These are phyloP conservation scores for Rachycentron canadum DNA, from an alignment of 2,797 vertebrate genomes.

Conservation along the genomic window DNA sequence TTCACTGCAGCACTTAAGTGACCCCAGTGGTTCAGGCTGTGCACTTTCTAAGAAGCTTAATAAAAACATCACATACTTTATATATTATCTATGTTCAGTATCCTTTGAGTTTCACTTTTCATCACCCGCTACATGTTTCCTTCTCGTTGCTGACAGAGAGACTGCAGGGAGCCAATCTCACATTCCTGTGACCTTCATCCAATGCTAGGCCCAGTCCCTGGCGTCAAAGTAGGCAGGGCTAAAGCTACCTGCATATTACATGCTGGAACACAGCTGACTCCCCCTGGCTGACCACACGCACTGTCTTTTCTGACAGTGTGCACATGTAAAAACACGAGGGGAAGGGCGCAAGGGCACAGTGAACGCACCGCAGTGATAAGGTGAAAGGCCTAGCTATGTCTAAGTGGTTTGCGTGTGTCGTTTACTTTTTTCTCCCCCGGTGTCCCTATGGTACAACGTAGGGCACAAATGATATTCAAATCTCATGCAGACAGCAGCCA, in stretches of 20 bases:
- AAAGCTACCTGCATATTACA: conserved; percentile 78
- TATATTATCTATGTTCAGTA: conserved; percentile 35
- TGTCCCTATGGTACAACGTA: conserved; percentile 48
- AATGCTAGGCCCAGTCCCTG: conserved; percentile 79
- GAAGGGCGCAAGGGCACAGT: conserved; percentile 60
- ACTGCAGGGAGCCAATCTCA: conserved; percentile 85
- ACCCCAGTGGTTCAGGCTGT: conserved; percentile 71
- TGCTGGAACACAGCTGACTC: conserved; percentile 64
- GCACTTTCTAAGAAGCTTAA: conserved; percentile 58
- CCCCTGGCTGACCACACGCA: conserved; percentile 47
- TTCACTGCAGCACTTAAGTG: conserved; percentile 82
- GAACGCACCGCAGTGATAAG: conserved; percentile 50
- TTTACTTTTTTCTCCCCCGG: conserved; percentile 49
- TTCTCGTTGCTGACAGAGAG: conserved; percentile 76
- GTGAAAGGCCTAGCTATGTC: conserved; percentile 49
- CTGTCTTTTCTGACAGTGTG: conserved; percentile 65
- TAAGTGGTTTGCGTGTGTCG: conserved; percentile 42
- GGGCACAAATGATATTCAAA: conserved; percentile 83
- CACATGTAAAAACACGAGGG: conserved; percentile 58
- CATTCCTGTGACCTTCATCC: conserved; percentile 95
- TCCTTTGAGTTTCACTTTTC: conserved; percentile 63
- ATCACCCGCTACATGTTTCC: conserved; percentile 58
- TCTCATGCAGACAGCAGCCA: conserved; percentile 81
- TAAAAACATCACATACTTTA: conserved; percentile 59
- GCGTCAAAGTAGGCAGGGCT: conserved; percentile 76